Evolutionary conservation across 2,797 vertebrate species (phyloP), one percentile per base, ranked within the genome.

Genomic region (Coregonus sp.): DNA sequence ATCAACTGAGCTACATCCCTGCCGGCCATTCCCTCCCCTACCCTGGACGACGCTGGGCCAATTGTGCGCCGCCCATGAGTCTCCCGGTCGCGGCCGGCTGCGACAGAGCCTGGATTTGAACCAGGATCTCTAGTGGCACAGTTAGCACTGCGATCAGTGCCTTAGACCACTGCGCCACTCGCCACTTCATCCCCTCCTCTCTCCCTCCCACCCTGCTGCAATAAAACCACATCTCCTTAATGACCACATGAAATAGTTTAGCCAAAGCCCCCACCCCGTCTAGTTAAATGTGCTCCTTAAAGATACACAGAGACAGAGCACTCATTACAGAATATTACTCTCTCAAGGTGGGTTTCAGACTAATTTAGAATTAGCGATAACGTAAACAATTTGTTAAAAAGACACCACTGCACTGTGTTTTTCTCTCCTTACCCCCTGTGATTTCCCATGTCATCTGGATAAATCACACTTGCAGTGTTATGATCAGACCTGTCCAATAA

Each of bases 181-280:
- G n/a, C n/a, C n/a, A 25, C 59, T 63, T 25, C 7, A 59, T n/a
- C 18, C 59, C 25, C 20, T 63, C 59, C 59, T 63, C 9, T 29
- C 20, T 29, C 59, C 59, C 59, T 29, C 20, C 20, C 59, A 63
- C 59, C 59, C 59, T n/a, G 59, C 20, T 63, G 50, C 35, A 31
- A 56, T 73, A 56, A 75, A 75, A 50, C 73, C 33, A 50, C 52
- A 54, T 72, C 14, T 51, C 18, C 52, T 74, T 72, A 63, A 68
- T 77, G 75, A 63, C 29, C 20, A 63, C 59, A 63, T 63, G 59
- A 63, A 63, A 29, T 63, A 18, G 20, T 29, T 63, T 29, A 63
- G 20, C 20, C 20, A 12, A 63, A 12, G 2, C 20, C 59, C 59
- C 59, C 59, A 2, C 20, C 11, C 54, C 11, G 9, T 12, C 54